Percentiles rank a stretch among this genome's conserved stretches.
Conservation (phyloP, 1,140 invertebrate genomes). For the Drosophila subpulchrella region DNA sequence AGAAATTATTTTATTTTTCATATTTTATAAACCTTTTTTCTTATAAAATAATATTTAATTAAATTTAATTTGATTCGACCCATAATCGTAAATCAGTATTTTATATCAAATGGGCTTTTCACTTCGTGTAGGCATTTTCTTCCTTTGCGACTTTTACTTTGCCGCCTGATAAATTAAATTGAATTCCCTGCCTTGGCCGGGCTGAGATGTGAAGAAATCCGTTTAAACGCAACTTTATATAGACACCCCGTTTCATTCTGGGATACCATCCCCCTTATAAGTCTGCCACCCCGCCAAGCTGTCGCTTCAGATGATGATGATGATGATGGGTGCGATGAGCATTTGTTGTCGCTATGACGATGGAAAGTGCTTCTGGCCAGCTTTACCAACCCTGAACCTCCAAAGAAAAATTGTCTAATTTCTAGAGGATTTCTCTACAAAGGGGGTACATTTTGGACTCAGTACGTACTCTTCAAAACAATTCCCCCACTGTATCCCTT, state of each 20-base stretch:
- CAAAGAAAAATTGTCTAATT: constrained; percentile 13
- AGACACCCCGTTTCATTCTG: not conserved
- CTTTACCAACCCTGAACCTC: constrained; percentile 7
- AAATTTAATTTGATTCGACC: not conserved
- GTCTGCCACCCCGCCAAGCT: constrained; percentile 31
- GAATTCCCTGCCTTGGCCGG: constrained; percentile 51
- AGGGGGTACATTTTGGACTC: not conserved
- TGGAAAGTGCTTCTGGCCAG: constrained; percentile 29
- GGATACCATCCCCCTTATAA: constrained; percentile 12
- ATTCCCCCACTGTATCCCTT: constrained; percentile 2
- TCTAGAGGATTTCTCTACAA: constrained; percentile 8
- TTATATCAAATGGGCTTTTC: not conserved
- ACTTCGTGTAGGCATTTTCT: constrained; percentile 29
- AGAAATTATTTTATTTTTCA: not conserved
- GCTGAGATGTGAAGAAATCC: constrained; percentile 65
- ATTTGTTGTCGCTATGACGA: constrained; percentile 62
- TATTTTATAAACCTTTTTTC: not conserved
- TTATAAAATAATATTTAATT: no score
- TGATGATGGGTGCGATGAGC: constrained; percentile 30
- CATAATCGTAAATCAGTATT: not conserved
- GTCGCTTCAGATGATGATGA: constrained; percentile 28
- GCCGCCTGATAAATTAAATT: constrained; percentile 74
- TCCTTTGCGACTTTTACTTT: constrained; percentile 41
- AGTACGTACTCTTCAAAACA: not conserved
- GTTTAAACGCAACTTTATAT: constrained; percentile 71